Base-by-base conservation (phyloP, 2,113 vertebrate species). In the Pelusios castaneus region DNA sequence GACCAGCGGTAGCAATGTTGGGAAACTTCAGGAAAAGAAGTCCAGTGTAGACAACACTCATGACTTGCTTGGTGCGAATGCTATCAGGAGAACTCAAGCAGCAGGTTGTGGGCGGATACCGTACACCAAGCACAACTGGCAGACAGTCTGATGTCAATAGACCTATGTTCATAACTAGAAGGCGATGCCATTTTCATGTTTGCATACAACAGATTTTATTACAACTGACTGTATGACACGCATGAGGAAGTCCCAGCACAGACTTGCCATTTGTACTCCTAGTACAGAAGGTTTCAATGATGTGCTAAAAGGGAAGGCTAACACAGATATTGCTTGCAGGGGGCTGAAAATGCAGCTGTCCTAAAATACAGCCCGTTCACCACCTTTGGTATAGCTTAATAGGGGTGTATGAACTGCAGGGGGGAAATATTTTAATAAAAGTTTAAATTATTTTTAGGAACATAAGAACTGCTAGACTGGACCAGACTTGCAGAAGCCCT, bases 191-290 rank as follows among this genome's bases (percentile, higher is more conserved):
- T 34, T 27, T 10, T 22, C 17, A 58, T 8, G 1, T 45, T 29
- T 0, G 55, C 88, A 82, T 92, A 95, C 95, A 96, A 94, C 92
- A 82, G 88, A 85, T 49, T 96, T 95, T 96, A 96, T 79, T 76
- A 92, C 43, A 2, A 41, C 22, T 2, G 0, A 3, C 93, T 86
- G 67, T 92, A 84, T 19, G 1, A 43, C 60, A 91, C 84, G 94
- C 96, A 93, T 94, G 94, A 91, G 93, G 93, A 95, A 94, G 88
- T 80, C 88, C 88, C 17, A 24, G 43, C 4, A n/a, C 67, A 88
- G 52, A 92, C 54, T 31, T 92, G 79, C 60, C 84, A 24, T 89
- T 93, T 85, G 54, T 84, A 81, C 75, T 21, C 78, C 51, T 29
- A 38, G 75, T 55, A 92, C 34, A 76, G 24, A 29, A 87, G 49